These are phyloP conservation scores for Pogonophryne albipinna DNA, from an alignment of 2,797 vertebrate species.

Conservation along the genomic window DNA sequence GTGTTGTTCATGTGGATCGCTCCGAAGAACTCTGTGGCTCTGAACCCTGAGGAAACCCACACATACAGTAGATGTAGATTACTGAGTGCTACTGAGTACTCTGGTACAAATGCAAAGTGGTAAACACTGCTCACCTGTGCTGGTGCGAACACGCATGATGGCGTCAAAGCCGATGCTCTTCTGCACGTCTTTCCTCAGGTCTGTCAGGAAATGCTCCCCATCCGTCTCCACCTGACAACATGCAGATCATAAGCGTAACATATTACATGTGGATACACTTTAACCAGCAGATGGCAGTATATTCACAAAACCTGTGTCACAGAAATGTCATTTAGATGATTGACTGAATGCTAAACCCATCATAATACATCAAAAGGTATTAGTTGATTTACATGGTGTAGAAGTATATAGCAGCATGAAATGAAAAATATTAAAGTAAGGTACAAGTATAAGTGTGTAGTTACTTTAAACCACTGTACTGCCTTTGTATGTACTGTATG, in stretches of 20 bases:
- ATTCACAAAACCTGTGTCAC: constrained; percentile 2
- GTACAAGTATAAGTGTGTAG: too few species aligned
- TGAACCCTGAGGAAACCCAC: constrained; percentile 86
- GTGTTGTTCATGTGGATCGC: constrained; percentile 96
- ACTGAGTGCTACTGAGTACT: too few species aligned
- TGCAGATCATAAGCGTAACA: not conserved
- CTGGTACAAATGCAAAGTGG: not conserved
- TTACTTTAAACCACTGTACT: too few species aligned
- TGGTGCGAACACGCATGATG: constrained; percentile 96
- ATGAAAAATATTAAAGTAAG: too few species aligned
- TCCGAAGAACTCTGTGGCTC: constrained; percentile 96
- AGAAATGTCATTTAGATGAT: not conserved
- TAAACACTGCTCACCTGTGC: constrained; percentile 87
- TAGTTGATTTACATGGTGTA: too few species aligned
- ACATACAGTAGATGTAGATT: not conserved
- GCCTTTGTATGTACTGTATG: not conserved
- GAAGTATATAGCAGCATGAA: too few species aligned
- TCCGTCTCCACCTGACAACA: constrained; percentile 87
- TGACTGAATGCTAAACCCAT: not conserved
- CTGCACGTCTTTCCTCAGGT: constrained; percentile 90
- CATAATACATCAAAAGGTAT: too few species aligned
- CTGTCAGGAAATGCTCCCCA: constrained; percentile 90
- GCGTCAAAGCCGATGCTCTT: constrained; percentile 94
- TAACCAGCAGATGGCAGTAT: constrained; percentile 76
- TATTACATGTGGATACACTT: not conserved